A percentile compares a stretch with the other conserved stretches of the same genome.
phyloP scores from a whole-genome alignment of 2,113 vertebrate genomes.

The Chiloscyllium plagiosum region DNA sequence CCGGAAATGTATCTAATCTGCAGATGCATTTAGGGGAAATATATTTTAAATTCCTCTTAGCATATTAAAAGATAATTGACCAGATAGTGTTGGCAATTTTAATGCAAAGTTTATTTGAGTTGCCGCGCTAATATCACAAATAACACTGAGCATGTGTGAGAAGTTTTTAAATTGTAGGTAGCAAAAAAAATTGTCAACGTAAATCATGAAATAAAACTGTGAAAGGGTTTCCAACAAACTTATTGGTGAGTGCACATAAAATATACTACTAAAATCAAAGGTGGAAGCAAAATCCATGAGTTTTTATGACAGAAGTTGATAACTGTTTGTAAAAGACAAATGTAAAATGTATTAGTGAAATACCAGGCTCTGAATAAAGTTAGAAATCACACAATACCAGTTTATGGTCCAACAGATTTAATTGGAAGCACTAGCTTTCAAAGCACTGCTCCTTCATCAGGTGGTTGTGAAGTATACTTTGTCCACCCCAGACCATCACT shows the following conservation, averaged over 20 bases:
- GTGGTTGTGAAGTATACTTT: no score
- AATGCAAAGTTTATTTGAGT: neutral
- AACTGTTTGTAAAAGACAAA: neutral
- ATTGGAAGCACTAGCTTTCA: no score
- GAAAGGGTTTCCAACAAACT: neutral
- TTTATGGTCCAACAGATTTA: no score
- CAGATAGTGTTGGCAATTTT: neutral
- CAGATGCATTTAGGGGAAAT: neutral
- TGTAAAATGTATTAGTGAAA: neutral
- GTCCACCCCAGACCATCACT: no score
- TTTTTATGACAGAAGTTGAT: neutral
- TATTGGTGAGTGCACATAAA: neutral
- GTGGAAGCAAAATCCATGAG: neutral
- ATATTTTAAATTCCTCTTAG: constrained; percentile 6
- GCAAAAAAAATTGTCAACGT: neutral
- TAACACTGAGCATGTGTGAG: neutral
- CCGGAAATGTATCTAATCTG: neutral
- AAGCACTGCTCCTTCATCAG: no score
- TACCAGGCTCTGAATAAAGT: neutral
- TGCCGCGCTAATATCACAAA: neutral
- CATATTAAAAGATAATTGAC: neutral
- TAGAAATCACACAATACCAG: no score
- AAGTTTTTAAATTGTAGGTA: neutral
- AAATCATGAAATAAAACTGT: neutral
- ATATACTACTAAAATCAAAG: neutral